Conservation (phyloP, 2,888 invertebrate genomes). For the Eumacrocentrus americanus region DNA sequence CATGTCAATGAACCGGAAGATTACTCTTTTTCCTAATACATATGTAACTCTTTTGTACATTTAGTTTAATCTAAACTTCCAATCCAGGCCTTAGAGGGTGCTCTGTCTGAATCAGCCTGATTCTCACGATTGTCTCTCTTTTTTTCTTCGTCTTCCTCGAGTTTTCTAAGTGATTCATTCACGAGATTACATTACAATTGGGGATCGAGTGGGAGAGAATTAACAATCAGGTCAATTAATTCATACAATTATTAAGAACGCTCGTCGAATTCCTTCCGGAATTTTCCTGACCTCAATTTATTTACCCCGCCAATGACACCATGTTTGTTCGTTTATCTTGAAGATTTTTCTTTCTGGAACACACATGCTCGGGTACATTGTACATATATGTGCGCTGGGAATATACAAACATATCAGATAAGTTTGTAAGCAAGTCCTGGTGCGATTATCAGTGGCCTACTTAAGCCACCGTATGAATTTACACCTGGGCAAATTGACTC, state of each 20-base stretch:
- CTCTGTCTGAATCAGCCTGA: constrained; percentile 44
- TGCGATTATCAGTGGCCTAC: constrained; percentile 10
- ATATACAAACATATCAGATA: constrained; percentile 9
- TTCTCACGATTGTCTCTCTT: constrained; percentile 49
- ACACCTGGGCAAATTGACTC: constrained; percentile 3
- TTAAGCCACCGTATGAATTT: constrained; percentile 7
- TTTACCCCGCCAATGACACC: not conserved
- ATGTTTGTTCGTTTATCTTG: not conserved
- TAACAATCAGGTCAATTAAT: constrained; percentile 6
- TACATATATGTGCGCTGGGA: not conserved
- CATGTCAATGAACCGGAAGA: constrained; percentile 23
- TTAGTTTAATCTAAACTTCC: constrained; percentile 46
- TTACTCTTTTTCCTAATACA: not conserved
- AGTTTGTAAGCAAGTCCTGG: constrained; percentile 4
- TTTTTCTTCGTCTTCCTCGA: constrained; percentile 17
- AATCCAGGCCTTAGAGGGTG: constrained; percentile 29
- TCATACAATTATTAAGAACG: constrained; percentile 5
- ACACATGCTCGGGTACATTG: not conserved
- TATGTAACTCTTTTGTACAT: not conserved
- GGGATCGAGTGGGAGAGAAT: not conserved
- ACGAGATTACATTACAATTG: constrained; percentile 11
- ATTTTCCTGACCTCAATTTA: constrained; percentile 12
- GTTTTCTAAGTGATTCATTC: constrained; percentile 8
- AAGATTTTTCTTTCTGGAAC: constrained; percentile 6
- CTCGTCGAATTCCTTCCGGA: not conserved